phyloP scores from a whole-genome alignment of 1,140 invertebrate genomes.

The Sarcophaga peregrina region DNA sequence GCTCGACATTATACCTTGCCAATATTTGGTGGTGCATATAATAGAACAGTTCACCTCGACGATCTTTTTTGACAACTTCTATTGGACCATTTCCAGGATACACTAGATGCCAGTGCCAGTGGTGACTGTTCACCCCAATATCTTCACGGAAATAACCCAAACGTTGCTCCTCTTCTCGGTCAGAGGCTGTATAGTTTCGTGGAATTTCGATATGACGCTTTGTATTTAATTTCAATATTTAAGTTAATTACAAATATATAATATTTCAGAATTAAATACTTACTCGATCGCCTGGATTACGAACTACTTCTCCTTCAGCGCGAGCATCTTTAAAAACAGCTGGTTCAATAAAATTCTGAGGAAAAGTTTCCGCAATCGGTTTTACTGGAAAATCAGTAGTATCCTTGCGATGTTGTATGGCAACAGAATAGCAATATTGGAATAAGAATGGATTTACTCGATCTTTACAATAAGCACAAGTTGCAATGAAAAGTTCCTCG shows the following conservation, averaged over 20 bases:
- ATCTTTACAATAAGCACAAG: conserved; percentile 62
- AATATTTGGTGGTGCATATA: conserved; percentile 79
- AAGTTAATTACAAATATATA: background rate
- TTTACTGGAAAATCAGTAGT: conserved; percentile 68
- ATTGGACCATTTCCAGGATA: conserved; percentile 70
- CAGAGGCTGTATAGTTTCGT: conserved; percentile 74
- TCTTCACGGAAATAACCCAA: conserved; percentile 73
- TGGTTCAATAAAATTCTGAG: conserved; percentile 70
- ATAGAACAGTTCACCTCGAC: conserved; percentile 79
- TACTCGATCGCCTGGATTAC: conserved; percentile 52
- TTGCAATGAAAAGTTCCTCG: conserved; percentile 56
- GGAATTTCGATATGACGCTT: conserved; percentile 70
- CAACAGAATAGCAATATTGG: conserved; percentile 63
- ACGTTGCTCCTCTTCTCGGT: conserved; percentile 74
- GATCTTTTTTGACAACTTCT: conserved; percentile 72
- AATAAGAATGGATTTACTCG: conserved; percentile 68
- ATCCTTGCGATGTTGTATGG: conserved; percentile 67
- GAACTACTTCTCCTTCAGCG: conserved; percentile 66
- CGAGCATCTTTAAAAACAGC: conserved; percentile 68
- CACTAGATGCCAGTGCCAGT: conserved; percentile 81
- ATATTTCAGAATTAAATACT: background rate
- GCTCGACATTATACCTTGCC: conserved; percentile 71
- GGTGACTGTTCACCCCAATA: conserved; percentile 75
- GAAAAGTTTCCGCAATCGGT: conserved; percentile 71
- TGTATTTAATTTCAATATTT: background rate